These are phyloP conservation scores for Holacanthella duospinosa DNA, from an alignment of 2,888 invertebrate genomes.

Conservation along the genomic window DNA sequence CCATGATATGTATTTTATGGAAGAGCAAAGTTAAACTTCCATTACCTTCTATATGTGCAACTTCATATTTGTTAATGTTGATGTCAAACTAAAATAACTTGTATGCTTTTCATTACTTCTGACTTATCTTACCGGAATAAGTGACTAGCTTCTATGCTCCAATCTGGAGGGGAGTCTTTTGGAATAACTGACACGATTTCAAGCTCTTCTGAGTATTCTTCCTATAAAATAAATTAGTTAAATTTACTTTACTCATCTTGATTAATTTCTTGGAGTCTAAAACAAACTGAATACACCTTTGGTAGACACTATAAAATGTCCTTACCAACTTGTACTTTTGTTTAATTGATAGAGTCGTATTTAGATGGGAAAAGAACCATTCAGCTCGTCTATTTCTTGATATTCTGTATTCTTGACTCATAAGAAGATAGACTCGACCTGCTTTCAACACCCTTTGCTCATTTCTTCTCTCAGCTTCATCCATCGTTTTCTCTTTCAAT, in stretches of 20 bases:
- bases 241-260: no score
- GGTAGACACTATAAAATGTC: no score
- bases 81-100: no score
- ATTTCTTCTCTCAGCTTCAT: no score
- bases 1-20: no score
- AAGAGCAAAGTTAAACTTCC: no score
- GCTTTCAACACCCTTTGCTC: conserved; percentile 50
- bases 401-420: conserved; percentile 59
- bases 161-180: conserved; percentile 44
- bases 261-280: no score
- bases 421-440: conserved; percentile 54
- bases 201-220: conserved; percentile 44
- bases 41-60: no score
- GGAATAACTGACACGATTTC: conserved; percentile 56
- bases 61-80: no score
- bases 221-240: conserved; percentile 5
- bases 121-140: conserved; percentile 36
- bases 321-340: conserved; percentile 25
- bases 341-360: conserved; percentile 49
- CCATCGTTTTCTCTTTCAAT: no score
- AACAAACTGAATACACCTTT: no score
- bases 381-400: conserved; percentile 61
- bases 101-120: no score
- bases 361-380: conserved; percentile 61
- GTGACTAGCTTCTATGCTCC: conserved; percentile 45